Conservation (phyloP, 2,113 vertebrate species). For the Amblyopsis rosae region DNA sequence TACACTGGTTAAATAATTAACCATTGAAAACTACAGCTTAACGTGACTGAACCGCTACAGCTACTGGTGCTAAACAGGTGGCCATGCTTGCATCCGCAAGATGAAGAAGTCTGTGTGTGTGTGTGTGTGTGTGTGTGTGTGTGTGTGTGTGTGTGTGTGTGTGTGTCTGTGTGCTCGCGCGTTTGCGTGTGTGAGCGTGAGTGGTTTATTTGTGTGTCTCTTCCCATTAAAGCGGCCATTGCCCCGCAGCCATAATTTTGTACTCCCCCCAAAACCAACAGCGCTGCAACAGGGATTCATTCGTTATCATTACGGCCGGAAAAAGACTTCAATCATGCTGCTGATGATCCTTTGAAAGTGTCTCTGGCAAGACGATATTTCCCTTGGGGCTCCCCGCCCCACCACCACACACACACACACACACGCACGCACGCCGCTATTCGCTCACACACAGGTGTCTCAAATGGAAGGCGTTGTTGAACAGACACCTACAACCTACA, state of each 20-base stretch:
- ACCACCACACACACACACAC: conserved; percentile 6
- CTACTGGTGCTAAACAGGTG: no score
- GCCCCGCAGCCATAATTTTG: conserved; percentile 57
- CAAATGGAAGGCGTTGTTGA: conserved; percentile 8
- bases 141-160: background rate
- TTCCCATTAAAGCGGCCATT: conserved; percentile 54
- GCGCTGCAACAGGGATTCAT: conserved; percentile 28
- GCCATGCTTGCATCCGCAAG: no score
- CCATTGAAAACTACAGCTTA: no score
- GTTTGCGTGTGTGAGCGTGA: conserved; percentile 36
- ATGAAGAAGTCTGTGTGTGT: conserved; percentile 5
- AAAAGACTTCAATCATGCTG: conserved; percentile 77
- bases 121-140: conserved; percentile 5
- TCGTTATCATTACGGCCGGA: conserved; percentile 67
- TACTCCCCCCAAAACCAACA: conserved; percentile 46
- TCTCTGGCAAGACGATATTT: conserved; percentile 36
- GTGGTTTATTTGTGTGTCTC: conserved; percentile 52
- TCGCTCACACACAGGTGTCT: conserved; percentile 17
- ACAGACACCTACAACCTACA: conserved; percentile 21
- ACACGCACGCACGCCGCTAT: conserved; percentile 10
- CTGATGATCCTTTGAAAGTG: conserved; percentile 21
- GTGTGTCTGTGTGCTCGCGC: no score
- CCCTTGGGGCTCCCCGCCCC: conserved; percentile 14
- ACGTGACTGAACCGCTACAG: no score
- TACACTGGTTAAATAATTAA: no score